Percentiles rank a stretch among this genome's conserved stretches.
Conservation (phyloP, 2,888 invertebrate species). For the Ormyrus pomaceus region DNA sequence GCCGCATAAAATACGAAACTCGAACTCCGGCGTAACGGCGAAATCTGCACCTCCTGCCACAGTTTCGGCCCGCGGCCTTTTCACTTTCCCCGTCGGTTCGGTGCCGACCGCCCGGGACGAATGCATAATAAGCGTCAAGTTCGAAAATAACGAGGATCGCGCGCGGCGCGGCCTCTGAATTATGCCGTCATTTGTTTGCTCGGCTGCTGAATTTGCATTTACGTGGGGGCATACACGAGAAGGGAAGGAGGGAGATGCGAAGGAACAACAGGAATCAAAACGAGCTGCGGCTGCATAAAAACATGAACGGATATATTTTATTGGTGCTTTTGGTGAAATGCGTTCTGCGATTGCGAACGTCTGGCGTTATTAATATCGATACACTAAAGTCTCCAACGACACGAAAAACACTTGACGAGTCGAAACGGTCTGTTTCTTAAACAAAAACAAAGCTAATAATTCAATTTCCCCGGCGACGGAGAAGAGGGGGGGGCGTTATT, state of each 20-base stretch:
- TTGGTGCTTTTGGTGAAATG: too few species aligned
- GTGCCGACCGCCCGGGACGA: background rate
- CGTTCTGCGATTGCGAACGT: too few species aligned
- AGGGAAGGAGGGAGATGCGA: conserved; percentile 8
- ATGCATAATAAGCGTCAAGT: conserved; percentile 49
- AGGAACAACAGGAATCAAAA: background rate
- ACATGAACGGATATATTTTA: too few species aligned
- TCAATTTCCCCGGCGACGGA: background rate
- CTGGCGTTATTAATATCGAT: too few species aligned
- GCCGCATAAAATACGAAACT: too few species aligned
- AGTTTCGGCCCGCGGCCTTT: background rate
- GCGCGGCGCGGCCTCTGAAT: conserved; percentile 13
- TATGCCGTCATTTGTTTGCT: conserved; percentile 37
- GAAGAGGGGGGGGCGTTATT: background rate
- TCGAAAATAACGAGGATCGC: conserved; percentile 40
- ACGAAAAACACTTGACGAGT: too few species aligned
- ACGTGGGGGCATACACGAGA: background rate
- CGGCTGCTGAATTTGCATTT: background rate
- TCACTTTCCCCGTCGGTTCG: conserved; percentile 13
- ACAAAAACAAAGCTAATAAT: too few species aligned
- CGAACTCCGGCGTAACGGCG: too few species aligned
- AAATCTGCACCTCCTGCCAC: too few species aligned
- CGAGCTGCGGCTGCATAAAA: background rate
- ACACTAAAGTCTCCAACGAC: too few species aligned
- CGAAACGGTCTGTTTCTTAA: too few species aligned